phyloP scores from a whole-genome alignment of 2,888 invertebrate genomes.

The Hypomecis punctinalis region DNA sequence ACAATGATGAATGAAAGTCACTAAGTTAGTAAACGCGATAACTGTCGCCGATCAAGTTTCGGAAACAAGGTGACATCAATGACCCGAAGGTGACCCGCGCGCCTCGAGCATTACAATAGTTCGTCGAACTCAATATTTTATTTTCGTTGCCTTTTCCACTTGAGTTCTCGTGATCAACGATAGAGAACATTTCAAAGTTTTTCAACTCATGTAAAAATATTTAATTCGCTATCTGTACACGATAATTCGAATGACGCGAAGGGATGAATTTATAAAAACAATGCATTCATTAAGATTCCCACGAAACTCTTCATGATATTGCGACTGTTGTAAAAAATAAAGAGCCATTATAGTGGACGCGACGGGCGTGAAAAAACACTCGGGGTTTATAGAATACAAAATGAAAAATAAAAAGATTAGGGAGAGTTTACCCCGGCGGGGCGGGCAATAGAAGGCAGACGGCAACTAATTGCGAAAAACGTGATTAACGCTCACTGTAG shows the following conservation, averaged over 20 bases:
- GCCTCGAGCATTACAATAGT: constrained; percentile 62
- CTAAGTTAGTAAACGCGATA: constrained; percentile 65
- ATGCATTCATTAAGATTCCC: constrained; percentile 35
- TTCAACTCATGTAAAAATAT: constrained; percentile 16
- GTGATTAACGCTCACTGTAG: constrained; percentile 78
- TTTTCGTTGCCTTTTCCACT: constrained; percentile 53
- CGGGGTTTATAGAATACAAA: constrained; percentile 59
- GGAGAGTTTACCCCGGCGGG: constrained; percentile 65
- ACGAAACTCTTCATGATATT: constrained; percentile 48
- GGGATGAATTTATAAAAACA: constrained; percentile 38
- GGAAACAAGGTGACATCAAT: constrained; percentile 79
- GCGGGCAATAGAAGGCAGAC: constrained; percentile 69
- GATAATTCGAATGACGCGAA: constrained; percentile 16
- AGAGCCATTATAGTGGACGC: constrained; percentile 47
- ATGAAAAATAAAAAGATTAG: constrained; percentile 63
- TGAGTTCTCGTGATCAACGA: constrained; percentile 42
- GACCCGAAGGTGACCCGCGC: constrained; percentile 78
- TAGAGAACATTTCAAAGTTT: constrained; percentile 25
- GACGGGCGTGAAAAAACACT: constrained; percentile 59
- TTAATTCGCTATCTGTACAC: constrained; percentile 19
- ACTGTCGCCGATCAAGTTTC: constrained; percentile 76
- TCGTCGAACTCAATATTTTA: constrained; percentile 66
- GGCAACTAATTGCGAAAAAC: constrained; percentile 80
- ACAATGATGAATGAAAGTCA: constrained; percentile 70
- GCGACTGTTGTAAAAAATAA: constrained; percentile 50